These are phyloP conservation scores for Stichopus chloronotus DNA, from an alignment of 35 echinoderm and acorn worm species.

Conservation along the genomic window DNA sequence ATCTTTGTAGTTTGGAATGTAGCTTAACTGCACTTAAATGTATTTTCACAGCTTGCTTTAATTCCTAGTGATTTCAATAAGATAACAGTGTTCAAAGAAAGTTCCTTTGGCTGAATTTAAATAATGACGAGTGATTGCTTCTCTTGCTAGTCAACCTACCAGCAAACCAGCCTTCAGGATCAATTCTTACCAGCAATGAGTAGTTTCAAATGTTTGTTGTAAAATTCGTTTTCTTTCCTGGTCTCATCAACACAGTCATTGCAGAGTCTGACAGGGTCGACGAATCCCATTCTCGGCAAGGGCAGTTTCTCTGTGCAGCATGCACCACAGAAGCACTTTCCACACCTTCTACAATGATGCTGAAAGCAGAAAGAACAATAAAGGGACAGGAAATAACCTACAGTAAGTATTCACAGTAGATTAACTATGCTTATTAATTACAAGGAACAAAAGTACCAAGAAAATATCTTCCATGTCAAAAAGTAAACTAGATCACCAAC, in stretches of 20 bases:
- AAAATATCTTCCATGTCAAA: neutral
- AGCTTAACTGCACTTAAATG: too few relatives aligned
- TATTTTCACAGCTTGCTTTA: too few relatives aligned
- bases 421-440: too few relatives aligned
- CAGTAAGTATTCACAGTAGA: too few relatives aligned
- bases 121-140: too few relatives aligned
- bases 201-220: constrained; percentile 86
- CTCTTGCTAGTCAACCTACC: too few relatives aligned
- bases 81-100: too few relatives aligned
- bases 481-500: neutral
- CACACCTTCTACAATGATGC: constrained; percentile 97
- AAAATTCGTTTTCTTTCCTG: constrained; percentile 96
- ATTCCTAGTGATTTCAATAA: too few relatives aligned
- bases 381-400: too few relatives aligned
- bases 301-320: constrained; percentile 79
- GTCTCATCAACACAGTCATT: constrained; percentile 73
- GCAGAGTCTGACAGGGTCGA: constrained; percentile 93
- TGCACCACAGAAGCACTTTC: constrained; percentile 81
- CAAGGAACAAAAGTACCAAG: too few relatives aligned
- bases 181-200: constrained; percentile 76
- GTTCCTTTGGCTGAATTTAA: too few relatives aligned
- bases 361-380: neutral
- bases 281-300: constrained; percentile 92
- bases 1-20: too few relatives aligned
- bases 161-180: neutral